These are phyloP conservation scores for Eulithis prunata DNA, from an alignment of 2,888 invertebrate species.

Conservation along the genomic window DNA sequence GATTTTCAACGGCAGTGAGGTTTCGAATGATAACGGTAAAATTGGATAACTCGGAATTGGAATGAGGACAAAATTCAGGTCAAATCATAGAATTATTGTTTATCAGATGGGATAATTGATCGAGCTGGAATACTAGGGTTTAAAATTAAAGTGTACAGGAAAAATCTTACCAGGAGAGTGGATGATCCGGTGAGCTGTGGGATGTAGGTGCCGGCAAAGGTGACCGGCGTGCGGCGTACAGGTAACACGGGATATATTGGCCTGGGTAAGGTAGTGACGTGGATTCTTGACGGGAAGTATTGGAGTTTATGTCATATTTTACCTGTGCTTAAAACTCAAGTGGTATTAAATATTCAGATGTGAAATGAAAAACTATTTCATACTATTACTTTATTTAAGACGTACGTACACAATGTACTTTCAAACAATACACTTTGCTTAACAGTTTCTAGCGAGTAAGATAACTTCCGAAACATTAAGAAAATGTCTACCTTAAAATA, in stretches of 20 bases:
- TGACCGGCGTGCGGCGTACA: slow-evolving; percentile 67
- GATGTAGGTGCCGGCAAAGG: slow-evolving; percentile 77
- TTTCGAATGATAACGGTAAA: slow-evolving; percentile 24
- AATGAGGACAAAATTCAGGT: slow-evolving; percentile 47
- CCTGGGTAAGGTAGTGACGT: slow-evolving; percentile 79
- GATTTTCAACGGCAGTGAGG: slow-evolving; percentile 3
- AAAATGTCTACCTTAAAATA: slow-evolving; percentile 75
- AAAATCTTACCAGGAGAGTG: slow-evolving; percentile 81
- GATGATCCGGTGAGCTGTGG: slow-evolving; percentile 81
- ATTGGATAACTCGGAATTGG: slow-evolving; percentile 58
- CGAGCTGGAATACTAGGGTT: slow-evolving; percentile 61
- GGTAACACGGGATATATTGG: slow-evolving; percentile 79
- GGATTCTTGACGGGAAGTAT: slow-evolving; percentile 77
- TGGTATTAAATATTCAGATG: slow-evolving; percentile 32
- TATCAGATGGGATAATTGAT: slow-evolving; percentile 26
- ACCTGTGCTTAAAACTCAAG: slow-evolving; percentile 59
- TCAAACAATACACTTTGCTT: slow-evolving; percentile 79
- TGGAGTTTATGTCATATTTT: slow-evolving; percentile 55
- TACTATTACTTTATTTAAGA: slow-evolving; percentile 74
- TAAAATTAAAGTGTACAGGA: slow-evolving; percentile 77
- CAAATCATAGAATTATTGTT: slow-evolving; percentile 36
- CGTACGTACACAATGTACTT: slow-evolving; percentile 57
- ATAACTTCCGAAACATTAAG: slow-evolving; percentile 75
- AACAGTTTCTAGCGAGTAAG: slow-evolving; percentile 80
- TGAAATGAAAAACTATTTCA: slow-evolving; percentile 56